Evolutionary conservation across 2,797 vertebrate genomes (phyloP).

Genomic region (Uromys caudimaculatus): DNA sequence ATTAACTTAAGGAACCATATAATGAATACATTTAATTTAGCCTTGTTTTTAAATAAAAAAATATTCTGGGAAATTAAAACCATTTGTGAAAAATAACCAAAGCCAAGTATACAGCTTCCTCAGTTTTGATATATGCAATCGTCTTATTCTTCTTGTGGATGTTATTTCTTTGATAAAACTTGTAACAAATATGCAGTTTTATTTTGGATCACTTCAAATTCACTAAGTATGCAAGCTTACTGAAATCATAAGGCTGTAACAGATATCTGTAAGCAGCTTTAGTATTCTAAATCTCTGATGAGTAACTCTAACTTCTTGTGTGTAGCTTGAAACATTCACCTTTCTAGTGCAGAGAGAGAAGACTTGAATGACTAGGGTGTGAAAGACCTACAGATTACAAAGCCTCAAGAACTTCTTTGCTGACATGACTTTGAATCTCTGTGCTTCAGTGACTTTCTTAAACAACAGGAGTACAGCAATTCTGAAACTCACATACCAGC

Average conservation of each 20-base stretch:
- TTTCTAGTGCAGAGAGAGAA: conserved; percentile 20
- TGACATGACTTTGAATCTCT: not conserved
- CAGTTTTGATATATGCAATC: conserved; percentile 74
- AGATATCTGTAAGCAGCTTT: not conserved
- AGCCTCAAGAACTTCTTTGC: not conserved
- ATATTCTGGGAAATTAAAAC: conserved; percentile 82
- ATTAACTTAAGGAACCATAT: conserved; percentile 62
- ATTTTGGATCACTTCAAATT: conserved; percentile 7
- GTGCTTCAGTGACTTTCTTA: not conserved
- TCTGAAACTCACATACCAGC: not conserved
- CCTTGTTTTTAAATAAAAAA: conserved; percentile 72
- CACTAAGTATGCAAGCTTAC: not conserved
- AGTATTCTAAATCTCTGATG: not conserved
- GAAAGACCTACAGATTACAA: not conserved
- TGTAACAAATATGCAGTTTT: conserved; percentile 2
- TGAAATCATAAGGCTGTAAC: not conserved
- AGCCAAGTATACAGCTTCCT: conserved; percentile 72
- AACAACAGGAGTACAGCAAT: not conserved
- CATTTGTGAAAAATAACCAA: conserved; percentile 80
- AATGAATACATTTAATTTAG: conserved; percentile 80
- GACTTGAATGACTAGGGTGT: not conserved
- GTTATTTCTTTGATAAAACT: conserved; percentile 43
- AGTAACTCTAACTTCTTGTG: not conserved
- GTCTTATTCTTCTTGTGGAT: conserved; percentile 58
- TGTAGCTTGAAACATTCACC: not conserved